phyloP scores from a whole-genome alignment of 2,888 invertebrate genomes.

The Heterodera filipjevi region DNA sequence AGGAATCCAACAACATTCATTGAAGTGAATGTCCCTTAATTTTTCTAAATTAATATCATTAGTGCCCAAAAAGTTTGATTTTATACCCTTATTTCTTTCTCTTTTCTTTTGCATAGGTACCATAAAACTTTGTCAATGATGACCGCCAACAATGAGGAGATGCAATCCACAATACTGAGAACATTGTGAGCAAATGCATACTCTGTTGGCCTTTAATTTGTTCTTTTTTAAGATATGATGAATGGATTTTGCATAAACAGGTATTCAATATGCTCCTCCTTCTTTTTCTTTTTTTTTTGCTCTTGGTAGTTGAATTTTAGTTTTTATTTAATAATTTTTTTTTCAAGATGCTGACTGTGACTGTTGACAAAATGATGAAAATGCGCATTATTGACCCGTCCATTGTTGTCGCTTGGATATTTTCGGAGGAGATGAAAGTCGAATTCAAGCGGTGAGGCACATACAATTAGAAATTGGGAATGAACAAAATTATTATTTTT shows the following conservation, averaged over 20 bases:
- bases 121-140: constrained; percentile 74
- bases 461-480: too few relatives aligned
- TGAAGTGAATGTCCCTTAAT: neutral
- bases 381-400: constrained; percentile 95
- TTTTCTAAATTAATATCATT: too few relatives aligned
- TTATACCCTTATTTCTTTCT: too few relatives aligned
- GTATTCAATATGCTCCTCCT: constrained; percentile 49
- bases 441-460: constrained; percentile 53
- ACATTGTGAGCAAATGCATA: constrained; percentile 72
- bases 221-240: constrained; percentile 73
- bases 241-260: constrained; percentile 92
- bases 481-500: too few relatives aligned
- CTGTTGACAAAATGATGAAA: constrained; percentile 94
- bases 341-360: constrained; percentile 85
- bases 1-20: too few relatives aligned
- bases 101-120: constrained; percentile 65
- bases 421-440: constrained; percentile 57
- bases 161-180: constrained; percentile 88
- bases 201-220: neutral
- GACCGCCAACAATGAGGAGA: constrained; percentile 85
- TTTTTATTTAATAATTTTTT: neutral
- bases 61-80: too few relatives aligned
- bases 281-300: too few relatives aligned
- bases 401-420: constrained; percentile 88
- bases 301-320: neutral